Base-by-base conservation (phyloP, 2,888 invertebrate species). In the Leptinotarsa tumamoca region DNA sequence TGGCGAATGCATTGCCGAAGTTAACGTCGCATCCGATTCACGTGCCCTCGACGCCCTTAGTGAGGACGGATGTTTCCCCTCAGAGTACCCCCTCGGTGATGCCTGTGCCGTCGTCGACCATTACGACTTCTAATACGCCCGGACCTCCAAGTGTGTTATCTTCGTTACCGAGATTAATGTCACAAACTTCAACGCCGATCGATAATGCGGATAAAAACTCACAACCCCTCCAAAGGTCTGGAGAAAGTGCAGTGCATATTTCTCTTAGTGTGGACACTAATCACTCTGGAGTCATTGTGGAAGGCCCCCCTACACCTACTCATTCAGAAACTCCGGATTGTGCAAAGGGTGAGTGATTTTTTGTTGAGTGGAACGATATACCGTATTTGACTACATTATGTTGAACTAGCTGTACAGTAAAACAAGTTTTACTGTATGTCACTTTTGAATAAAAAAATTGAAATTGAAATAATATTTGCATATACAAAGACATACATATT, bases 301-400 rank as follows among this genome's bases (percentile, higher is more conserved):
- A 93, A 81, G 93, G 93, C 70, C 93, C 94, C 82, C 94, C 94
- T 68, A 94, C 94, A 80, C 94, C 94, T n/a, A 94, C 94, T 81
- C 94, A 94, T 89, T 94, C 94, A 82, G 92, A 94, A 90, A 93
- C 91, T 87, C 91, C 92, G 85, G 92, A 92, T 87, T 91, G 91
- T 86, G 88, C 90, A 84, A 93, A 93, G 89, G 89, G 93, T 94
- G 89, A 90, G 90, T 87, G 68, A 1, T 63, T 63, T 27, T 43
- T 63, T 33, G 27, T 33, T 61, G 54, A 18, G 43, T 43, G 10
- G 43, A 43, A 43, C 10, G 4, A 43, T 10, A 43, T 43, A 43
- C 43, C 3, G 1, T 10, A 43, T 43, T 43, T 43, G 43, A 43
- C 43, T 43, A 43, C 21, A 21, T 21, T 21, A 21, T 21, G 21